Conservation (phyloP, 2,888 invertebrate genomes). For the Chouioia cunea region DNA sequence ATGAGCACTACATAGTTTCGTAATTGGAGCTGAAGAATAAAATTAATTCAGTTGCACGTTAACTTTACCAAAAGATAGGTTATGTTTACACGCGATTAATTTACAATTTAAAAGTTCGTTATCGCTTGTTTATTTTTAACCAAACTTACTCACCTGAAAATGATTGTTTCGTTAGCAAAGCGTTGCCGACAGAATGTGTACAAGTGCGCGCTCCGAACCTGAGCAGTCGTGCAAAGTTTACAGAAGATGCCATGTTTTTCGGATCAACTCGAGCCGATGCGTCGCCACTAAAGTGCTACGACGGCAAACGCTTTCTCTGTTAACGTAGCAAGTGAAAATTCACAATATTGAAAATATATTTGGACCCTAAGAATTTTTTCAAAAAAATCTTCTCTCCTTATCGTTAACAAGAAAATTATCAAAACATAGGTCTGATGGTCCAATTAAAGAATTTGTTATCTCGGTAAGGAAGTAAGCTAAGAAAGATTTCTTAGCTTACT, state of each 20-base stretch:
- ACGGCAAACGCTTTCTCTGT: too few species aligned
- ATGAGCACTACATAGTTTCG: slow-evolving; percentile 22
- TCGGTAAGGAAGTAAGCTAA: too few species aligned
- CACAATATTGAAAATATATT: too few species aligned
- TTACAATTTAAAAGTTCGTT: not conserved
- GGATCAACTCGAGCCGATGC: slow-evolving; percentile 3
- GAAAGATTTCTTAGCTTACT: too few species aligned
- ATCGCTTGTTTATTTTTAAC: not conserved
- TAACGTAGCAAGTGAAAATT: too few species aligned
- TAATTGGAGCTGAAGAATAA: not conserved
- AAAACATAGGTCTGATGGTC: too few species aligned
- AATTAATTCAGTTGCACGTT: not conserved
- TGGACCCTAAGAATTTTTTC: too few species aligned
- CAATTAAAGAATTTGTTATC: too few species aligned
- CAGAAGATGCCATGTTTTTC: slow-evolving; percentile 55
- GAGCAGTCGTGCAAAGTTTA: slow-evolving; percentile 54
- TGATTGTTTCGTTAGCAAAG: slow-evolving; percentile 49
- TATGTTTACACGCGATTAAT: slow-evolving; percentile 35
- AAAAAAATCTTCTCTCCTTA: too few species aligned
- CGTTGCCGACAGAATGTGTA: slow-evolving; percentile 49
- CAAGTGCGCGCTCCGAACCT: slow-evolving; percentile 52
- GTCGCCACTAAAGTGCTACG: too few species aligned
- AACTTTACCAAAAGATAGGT: slow-evolving; percentile 22
- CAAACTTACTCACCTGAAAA: slow-evolving; percentile 50
- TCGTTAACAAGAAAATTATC: too few species aligned